These are phyloP conservation scores for Bradypus variegatus DNA, from an alignment of 2,797 vertebrate genomes.

Conservation along the genomic window DNA sequence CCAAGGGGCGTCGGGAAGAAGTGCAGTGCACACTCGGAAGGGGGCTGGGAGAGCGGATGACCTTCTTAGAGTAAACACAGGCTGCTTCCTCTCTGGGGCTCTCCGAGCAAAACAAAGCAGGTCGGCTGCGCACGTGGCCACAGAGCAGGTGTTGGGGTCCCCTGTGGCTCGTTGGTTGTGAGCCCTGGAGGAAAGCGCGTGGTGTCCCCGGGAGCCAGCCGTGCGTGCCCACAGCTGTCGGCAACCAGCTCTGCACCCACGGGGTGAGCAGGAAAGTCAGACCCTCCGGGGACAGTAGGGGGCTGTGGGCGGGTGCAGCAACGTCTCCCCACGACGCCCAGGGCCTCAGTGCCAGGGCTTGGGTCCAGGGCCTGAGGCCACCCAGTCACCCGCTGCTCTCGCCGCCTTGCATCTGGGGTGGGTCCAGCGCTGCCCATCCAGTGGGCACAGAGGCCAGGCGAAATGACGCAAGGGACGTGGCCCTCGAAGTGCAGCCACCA, in stretches of 20 bases:
- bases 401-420: too few relatives aligned
- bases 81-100: conserved; percentile 58
- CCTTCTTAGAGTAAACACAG: conserved; percentile 36
- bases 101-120: conserved; percentile 55
- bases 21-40: not conserved
- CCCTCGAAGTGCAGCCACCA: not conserved
- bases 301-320: not conserved
- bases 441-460: too few relatives aligned
- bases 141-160: conserved; percentile 54
- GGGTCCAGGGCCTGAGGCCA: not conserved
- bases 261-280: conserved; percentile 64
- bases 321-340: too few relatives aligned
- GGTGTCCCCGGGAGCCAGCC: conserved; percentile 5
- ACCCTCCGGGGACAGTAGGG: conserved; percentile 62
- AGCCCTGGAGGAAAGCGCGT: not conserved
- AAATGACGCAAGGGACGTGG: too few relatives aligned
- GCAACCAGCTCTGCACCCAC: conserved; percentile 63
- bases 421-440: accelerated
- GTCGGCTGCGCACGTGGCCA: conserved; percentile 33
- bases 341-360: not conserved
- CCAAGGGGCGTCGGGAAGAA: not conserved
- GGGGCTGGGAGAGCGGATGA: not conserved
- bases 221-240: conserved; percentile 70
- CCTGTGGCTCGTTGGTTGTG: conserved; percentile 40
- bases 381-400: too few relatives aligned